Evolutionary conservation across 1,140 invertebrate species (phyloP), one percentile per base, ranked within the genome.

Genomic region (Eciton burchellii): DNA sequence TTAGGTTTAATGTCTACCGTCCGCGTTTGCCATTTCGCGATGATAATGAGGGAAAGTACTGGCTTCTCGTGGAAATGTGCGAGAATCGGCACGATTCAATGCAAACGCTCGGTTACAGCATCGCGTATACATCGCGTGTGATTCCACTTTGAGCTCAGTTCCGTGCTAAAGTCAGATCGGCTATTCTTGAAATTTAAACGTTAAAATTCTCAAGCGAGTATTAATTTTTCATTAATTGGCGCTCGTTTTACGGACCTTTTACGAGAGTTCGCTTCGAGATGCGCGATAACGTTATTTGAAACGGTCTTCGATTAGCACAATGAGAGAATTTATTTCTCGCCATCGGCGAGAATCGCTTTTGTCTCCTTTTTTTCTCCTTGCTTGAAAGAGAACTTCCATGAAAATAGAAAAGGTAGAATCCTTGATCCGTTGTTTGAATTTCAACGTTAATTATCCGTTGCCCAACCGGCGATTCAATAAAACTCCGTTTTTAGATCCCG

Each of bases 1-100:
- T 16, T 62, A 62, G n/a, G 1, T 49, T 65, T 54, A 65, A 65
- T 35, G 24, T 68, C 26, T 41, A 35, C 49, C 9, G 21, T 41
- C 14, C 21, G 3, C n/a, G 19, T n/a, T 54, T 54, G 62, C 26
- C 21, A 4, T 77, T 66, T 16, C 26, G 56, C 35, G n/a, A 56
- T 29, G 63, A 14, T 77, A 54, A 77, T 77, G 47, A 68, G 62
- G 12, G 49, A 68, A 79, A 79, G 49, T 24, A 29, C 62, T 35
- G 43, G 63, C 35, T 68, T 68, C 35, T 35, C 35, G 12, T 21
- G 19, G 41, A 79, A 79, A 68, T 56, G 35, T 56, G 41, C 21
- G 29, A 66, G 59, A 12, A 73, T 73, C 9, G 21, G 11, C n/a
- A 54, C 19, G 47, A 66, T 66, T 54, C 16, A 68, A 68, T 26